phyloP scores from a whole-genome alignment of 2,888 invertebrate species.

The Xestobium rufovillosum region DNA sequence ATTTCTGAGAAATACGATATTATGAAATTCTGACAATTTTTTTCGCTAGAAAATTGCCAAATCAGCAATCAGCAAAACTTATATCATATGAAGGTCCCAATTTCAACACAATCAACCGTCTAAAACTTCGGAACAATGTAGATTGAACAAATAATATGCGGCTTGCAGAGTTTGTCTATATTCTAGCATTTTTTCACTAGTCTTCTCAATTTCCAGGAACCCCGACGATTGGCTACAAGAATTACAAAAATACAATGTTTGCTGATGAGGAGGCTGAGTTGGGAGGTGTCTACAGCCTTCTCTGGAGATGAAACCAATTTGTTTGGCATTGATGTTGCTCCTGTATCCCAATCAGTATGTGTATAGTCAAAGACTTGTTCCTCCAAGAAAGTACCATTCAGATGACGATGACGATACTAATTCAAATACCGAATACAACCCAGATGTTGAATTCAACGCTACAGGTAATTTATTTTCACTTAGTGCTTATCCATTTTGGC shows the following conservation, averaged over 20 bases:
- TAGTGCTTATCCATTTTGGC: neutral
- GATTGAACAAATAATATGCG: too few relatives aligned
- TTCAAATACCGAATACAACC: constrained; percentile 34
- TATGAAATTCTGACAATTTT: too few relatives aligned
- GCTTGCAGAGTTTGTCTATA: too few relatives aligned
- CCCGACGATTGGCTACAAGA: too few relatives aligned
- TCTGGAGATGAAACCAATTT: constrained; percentile 40
- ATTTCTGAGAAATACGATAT: too few relatives aligned
- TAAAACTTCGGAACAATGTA: too few relatives aligned
- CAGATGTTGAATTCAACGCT: constrained; percentile 40
- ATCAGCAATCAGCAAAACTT: too few relatives aligned
- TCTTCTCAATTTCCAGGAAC: too few relatives aligned
- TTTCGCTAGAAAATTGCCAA: too few relatives aligned
- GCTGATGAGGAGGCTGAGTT: constrained; percentile 31
- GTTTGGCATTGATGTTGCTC: constrained; percentile 32
- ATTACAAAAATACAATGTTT: constrained; percentile 31
- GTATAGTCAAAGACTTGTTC: constrained; percentile 33
- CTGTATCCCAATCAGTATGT: constrained; percentile 38
- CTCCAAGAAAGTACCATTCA: constrained; percentile 33
- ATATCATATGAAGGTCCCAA: too few relatives aligned
- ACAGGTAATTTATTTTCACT: constrained; percentile 42
- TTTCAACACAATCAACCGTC: too few relatives aligned
- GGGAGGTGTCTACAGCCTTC: constrained; percentile 32
- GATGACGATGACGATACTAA: constrained; percentile 38
- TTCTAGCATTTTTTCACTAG: too few relatives aligned